Conservation (phyloP, 2,888 invertebrate genomes). For the Eristalinus aeneus region DNA sequence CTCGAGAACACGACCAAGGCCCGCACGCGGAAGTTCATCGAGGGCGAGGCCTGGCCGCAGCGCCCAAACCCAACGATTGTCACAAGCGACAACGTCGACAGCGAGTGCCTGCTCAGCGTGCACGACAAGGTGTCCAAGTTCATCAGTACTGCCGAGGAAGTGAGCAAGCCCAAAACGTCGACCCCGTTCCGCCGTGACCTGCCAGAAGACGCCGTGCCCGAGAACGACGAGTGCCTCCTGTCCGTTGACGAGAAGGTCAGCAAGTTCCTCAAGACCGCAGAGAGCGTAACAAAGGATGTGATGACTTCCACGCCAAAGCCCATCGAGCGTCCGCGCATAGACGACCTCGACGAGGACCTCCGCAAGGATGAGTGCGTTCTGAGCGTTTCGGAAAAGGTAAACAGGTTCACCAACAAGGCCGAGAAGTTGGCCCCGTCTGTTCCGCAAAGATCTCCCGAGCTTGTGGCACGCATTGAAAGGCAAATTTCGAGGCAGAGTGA, state of each 20-base stretch:
- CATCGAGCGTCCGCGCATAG: slow-evolving; percentile 82
- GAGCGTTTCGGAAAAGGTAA: slow-evolving; percentile 85
- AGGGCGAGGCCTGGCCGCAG: slow-evolving; percentile 57
- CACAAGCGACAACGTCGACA: slow-evolving; percentile 82
- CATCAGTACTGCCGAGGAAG: slow-evolving; percentile 82
- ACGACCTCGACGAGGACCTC: slow-evolving; percentile 83
- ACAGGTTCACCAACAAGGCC: slow-evolving; percentile 84
- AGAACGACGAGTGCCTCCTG: slow-evolving; percentile 83
- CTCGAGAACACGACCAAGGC: slow-evolving; percentile 79
- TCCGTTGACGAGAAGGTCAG: slow-evolving; percentile 86
- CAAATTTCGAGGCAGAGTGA: slow-evolving; percentile 77
- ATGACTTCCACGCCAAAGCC: slow-evolving; percentile 70
- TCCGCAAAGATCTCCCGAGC: slow-evolving; percentile 81
- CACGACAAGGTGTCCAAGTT: slow-evolving; percentile 87
- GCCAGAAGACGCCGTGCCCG: slow-evolving; percentile 75
- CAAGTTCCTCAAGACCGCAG: slow-evolving; percentile 84
- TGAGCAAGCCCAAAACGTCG: slow-evolving; percentile 79
- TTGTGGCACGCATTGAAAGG: slow-evolving; percentile 80
- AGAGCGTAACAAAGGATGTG: slow-evolving; percentile 82
- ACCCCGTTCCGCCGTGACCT: slow-evolving; percentile 77
- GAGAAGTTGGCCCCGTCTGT: slow-evolving; percentile 81
- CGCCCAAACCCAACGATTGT: slow-evolving; percentile 78
- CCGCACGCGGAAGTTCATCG: slow-evolving; percentile 79
- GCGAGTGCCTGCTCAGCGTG: slow-evolving; percentile 85
- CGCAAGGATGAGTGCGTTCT: slow-evolving; percentile 84